These are phyloP conservation scores for Nomada fucata DNA, from an alignment of 2,888 invertebrate genomes.

Conservation along the genomic window DNA sequence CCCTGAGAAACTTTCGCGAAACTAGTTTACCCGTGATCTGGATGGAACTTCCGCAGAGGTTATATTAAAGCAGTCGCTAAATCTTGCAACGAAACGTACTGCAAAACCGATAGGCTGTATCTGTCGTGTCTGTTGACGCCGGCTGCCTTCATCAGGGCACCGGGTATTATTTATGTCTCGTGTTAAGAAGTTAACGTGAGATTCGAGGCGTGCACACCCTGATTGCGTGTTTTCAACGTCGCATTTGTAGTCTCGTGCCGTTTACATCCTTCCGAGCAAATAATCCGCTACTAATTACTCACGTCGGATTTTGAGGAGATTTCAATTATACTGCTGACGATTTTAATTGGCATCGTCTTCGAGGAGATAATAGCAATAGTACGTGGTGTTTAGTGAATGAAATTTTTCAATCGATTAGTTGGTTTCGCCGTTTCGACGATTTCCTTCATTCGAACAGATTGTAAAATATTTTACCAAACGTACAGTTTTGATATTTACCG, in stretches of 20 bases:
- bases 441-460: too few relatives aligned
- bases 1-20: slow-evolving; percentile 65
- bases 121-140: slow-evolving; percentile 22
- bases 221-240: slow-evolving; percentile 15
- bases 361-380: neutral
- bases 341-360: neutral
- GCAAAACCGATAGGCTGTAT: slow-evolving; percentile 39
- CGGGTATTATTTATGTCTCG: slow-evolving; percentile 35
- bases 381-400: too few relatives aligned
- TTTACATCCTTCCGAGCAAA: neutral
- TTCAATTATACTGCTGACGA: neutral
- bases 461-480: too few relatives aligned
- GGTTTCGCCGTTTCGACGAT: too few relatives aligned
- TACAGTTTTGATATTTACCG: too few relatives aligned
- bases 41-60: slow-evolving; percentile 68
- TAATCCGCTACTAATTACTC: neutral
- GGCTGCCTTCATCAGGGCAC: slow-evolving; percentile 18
- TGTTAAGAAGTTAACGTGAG: slow-evolving; percentile 40
- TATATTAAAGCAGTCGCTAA: slow-evolving; percentile 71
- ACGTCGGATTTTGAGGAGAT: neutral
- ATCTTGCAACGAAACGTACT: slow-evolving; percentile 41
- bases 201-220: neutral
- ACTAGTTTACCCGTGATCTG: slow-evolving; percentile 70
- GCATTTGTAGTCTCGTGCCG: neutral
- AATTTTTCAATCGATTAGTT: too few relatives aligned